Conservation (phyloP, 1,140 invertebrate species). For the Musca domestica region DNA sequence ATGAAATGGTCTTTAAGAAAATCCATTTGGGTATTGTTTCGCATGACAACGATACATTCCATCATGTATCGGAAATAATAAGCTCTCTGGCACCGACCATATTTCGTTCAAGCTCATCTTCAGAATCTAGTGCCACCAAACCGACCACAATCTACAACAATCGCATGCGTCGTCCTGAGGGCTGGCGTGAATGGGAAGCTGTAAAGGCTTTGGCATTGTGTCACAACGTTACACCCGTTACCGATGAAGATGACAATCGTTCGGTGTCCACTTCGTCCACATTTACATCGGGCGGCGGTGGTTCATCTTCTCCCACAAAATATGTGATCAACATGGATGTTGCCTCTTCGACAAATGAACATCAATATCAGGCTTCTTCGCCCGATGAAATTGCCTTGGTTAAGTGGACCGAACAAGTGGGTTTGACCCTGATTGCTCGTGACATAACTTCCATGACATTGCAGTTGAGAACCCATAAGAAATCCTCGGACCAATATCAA, state of each 20-base stretch:
- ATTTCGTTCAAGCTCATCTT: slow-evolving; percentile 35
- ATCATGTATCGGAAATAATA: slow-evolving; percentile 51
- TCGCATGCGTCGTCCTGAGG: slow-evolving; percentile 66
- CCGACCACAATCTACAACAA: slow-evolving; percentile 47
- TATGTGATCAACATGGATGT: slow-evolving; percentile 56
- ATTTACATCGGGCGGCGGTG: slow-evolving; percentile 46
- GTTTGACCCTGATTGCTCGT: slow-evolving; percentile 76
- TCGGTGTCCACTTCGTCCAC: slow-evolving; percentile 64
- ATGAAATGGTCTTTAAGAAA: slow-evolving; percentile 98
- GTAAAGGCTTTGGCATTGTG: slow-evolving; percentile 94
- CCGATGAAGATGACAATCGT: slow-evolving; percentile 65
- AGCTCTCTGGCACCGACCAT: slow-evolving; percentile 52
- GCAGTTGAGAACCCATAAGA: slow-evolving; percentile 36
- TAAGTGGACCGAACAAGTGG: slow-evolving; percentile 76
- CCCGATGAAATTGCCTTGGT: slow-evolving; percentile 91
- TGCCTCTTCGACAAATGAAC: slow-evolving; percentile 44
- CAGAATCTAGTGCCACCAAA: slow-evolving; percentile 38
- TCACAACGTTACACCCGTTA: slow-evolving; percentile 98
- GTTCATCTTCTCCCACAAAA: slow-evolving; percentile 50
- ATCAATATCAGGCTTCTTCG: slow-evolving; percentile 81
- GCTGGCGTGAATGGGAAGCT: slow-evolving; percentile 82
- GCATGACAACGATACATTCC: slow-evolving; percentile 82
- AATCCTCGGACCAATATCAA: background rate
- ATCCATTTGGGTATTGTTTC: slow-evolving; percentile 88
- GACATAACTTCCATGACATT: slow-evolving; percentile 71